Base-by-base conservation (phyloP, 23 tunicate species). In the Corella eumyota region DNA sequence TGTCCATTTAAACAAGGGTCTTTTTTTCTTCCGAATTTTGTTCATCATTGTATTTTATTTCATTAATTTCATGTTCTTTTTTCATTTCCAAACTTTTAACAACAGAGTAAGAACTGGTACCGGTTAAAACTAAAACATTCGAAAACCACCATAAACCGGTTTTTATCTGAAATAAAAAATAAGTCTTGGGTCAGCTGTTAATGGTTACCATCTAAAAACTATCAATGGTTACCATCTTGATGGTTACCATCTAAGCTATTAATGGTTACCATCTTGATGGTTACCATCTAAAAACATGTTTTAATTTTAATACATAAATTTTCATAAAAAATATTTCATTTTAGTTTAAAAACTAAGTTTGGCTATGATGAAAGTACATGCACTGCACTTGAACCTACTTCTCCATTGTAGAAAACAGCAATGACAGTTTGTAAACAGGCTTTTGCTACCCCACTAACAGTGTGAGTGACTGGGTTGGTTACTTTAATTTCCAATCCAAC, bases 361-460 rank as follows among this genome's bases (percentile, higher is more conserved):
- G n/a, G n/a, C n/a, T n/a, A n/a, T n/a, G n/a, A n/a, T n/a, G n/a
- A n/a, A n/a, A n/a, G n/a, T n/a, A n/a, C n/a, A n/a, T n/a, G n/a
- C n/a, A n/a, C n/a, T n/a, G n/a, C n/a, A n/a, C n/a, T n/a, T n/a
- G n/a, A 36, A 45, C 63, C 63, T 59, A 79, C 88, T 53, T 83
- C 71, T 0, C 30, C 38, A 47, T 62, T 60, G 47, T 74, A 92
- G 6, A 83, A 0, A 13, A 92, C 98, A 45, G 98, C 98, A 25
- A 92, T 71, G 28, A 92, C 93, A 27, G 98, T 92, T 77, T 92
- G 98, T 1, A 83, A 50, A 67, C 98, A 92, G 51, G 98, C 98
- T 66, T 92, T 92, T 3, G 98, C 98, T 33, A 92, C 98, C 3
- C 98, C 98, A 61, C 92, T 81, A 37, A 92, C 93, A 24, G 90